phyloP scores from a whole-genome alignment of 2,888 invertebrate species.

The Lasius fuliginosus region DNA sequence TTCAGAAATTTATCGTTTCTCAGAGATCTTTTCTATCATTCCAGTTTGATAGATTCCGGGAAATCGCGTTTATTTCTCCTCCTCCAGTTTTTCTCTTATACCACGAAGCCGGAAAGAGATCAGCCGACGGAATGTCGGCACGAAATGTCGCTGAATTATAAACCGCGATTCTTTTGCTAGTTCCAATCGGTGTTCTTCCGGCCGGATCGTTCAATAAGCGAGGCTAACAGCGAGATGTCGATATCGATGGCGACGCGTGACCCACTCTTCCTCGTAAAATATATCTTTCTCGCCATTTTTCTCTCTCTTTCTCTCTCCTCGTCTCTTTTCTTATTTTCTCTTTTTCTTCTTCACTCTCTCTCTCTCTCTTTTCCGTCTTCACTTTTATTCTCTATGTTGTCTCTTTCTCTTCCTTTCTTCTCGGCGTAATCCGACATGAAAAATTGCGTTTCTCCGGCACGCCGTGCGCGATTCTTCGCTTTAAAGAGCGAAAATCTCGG shows the following conservation, averaged over 20 bases:
- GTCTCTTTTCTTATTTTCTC: not conserved
- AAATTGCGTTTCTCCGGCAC: constrained; percentile 77
- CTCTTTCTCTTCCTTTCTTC: constrained; percentile 36
- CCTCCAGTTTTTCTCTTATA: constrained; percentile 1
- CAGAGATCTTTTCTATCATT: constrained; percentile 3
- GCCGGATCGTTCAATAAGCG: constrained; percentile 58
- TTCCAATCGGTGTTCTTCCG: constrained; percentile 58
- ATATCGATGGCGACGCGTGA: constrained; percentile 74
- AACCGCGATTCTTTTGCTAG: constrained; percentile 54
- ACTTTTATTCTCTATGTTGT: constrained; percentile 35
- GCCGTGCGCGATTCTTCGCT: constrained; percentile 67
- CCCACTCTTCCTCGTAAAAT: constrained; percentile 67
- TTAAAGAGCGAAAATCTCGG: constrained; percentile 72
- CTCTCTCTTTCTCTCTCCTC: not conserved
- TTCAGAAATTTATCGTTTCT: constrained; percentile 47
- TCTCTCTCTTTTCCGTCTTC: constrained; percentile 37
- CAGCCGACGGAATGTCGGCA: not conserved
- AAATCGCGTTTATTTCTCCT: constrained; percentile 1
- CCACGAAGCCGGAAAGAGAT: not conserved
- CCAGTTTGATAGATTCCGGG: constrained; percentile 30
- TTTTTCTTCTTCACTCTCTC: constrained; percentile 31
- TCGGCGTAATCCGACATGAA: constrained; percentile 78
- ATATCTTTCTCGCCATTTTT: constrained; percentile 58
- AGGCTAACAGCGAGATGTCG: constrained; percentile 68
- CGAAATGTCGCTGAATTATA: constrained; percentile 62